Evolutionary conservation across 1,140 invertebrate genomes (phyloP).

Genomic region (Condylostylus longicornis): DNA sequence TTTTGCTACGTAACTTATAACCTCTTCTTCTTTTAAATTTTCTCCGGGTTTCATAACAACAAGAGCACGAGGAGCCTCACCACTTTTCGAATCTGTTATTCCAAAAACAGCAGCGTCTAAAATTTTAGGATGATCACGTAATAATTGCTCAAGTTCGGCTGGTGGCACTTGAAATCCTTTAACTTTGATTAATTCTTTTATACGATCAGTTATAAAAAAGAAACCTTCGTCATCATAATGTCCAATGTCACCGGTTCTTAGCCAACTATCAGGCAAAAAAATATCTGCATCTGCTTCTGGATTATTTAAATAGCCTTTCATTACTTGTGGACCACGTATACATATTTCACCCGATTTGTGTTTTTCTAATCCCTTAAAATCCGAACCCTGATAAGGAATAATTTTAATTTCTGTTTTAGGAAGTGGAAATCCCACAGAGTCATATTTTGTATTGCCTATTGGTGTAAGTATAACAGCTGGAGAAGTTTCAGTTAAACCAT

Average conservation of each 20-base stretch:
- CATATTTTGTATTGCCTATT: conserved; percentile 29
- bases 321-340: conserved; percentile 48
- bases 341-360: conserved; percentile 46
- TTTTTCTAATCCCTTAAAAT: conserved; percentile 29
- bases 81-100: conserved; percentile 49
- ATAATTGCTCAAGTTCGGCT: conserved; percentile 68
- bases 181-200: conserved; percentile 81
- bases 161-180: conserved; percentile 69
- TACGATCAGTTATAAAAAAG: conserved; percentile 64
- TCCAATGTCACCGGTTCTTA: conserved; percentile 69
- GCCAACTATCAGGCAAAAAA: conserved; percentile 55
- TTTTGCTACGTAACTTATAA: conserved; percentile 41
- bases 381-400: conserved; percentile 38
- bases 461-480: conserved; percentile 31
- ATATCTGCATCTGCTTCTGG: conserved; percentile 53
- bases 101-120: conserved; percentile 72
- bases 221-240: conserved; percentile 55
- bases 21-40: conserved; percentile 32
- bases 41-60: conserved; percentile 37
- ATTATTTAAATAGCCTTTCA: conserved; percentile 66
- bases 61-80: conserved; percentile 64
- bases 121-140: conserved; percentile 58
- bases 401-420: conserved; percentile 50
- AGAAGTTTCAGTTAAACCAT: conserved; percentile 49
- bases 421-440: conserved; percentile 43